Evolutionary conservation across 2,797 vertebrate species (phyloP), one percentile per base, ranked within the genome.

Genomic region (Botia kubotai): DNA sequence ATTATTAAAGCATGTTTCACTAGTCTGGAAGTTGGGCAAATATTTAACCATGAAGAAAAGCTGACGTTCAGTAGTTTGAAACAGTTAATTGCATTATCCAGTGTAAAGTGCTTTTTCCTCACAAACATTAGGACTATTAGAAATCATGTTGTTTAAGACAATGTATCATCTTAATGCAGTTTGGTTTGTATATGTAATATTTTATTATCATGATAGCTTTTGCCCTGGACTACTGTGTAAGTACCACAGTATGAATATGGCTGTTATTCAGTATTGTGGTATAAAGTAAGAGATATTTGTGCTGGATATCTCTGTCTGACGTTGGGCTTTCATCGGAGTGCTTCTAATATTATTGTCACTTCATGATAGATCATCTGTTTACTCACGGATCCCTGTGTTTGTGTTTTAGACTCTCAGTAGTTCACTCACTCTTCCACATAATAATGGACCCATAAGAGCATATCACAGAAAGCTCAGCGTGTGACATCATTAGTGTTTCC

Each of bases 401-500:
- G 39, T 46, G 57, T 71, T 79, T 39, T 14, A 65, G 29, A 65
- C 62, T 62, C 17, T 39, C n/a, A 33, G 19, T 26, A 23, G 2
- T 66, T 66, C 7, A 6, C 46, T 79, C 43, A 50, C 46, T 13
- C 8, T 72, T 79, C 46, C 13, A 17, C 55, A 72, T 71, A 79
- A 62, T 50, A 60, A 79, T 79, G 68, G 55, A 60, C 68, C 13
- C 8, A 52, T 39, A 39, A 52, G 43, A n/a, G 26, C 62, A 43
- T 63, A 17, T 63, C 68, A 39, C n/a, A 3, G 29, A 63, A 52
- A 53, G 58, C 57, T 72, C 69, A 57, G 33, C 60, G 55, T 79
- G 69, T 66, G 69, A 65, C 60, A 72, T 66, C 33, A 66, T 79
- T 55, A 46, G 48, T 46, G 60, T 76, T 48, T 79, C 68, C 46